Percentiles rank a stretch among this genome's conserved stretches.
These are phyloP conservation scores for Candidula unifasciata DNA, from an alignment of 2,888 invertebrate species.

Conservation along the genomic window DNA sequence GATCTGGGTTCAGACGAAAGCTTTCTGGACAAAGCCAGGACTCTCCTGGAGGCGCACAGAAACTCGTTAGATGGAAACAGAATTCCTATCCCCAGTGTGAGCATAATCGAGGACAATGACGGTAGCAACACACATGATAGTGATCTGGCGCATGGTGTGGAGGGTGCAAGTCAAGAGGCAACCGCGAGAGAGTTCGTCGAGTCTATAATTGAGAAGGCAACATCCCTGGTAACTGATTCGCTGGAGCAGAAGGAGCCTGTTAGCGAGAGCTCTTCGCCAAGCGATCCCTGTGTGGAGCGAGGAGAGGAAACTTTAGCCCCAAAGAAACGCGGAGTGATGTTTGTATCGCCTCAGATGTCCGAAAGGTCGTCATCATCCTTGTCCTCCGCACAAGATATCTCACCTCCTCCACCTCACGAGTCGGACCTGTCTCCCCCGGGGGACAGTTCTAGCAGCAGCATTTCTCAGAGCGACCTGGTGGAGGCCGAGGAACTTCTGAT, in stretches of 20 bases:
- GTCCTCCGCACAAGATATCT: constrained; percentile 17
- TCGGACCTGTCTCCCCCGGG: constrained; percentile 14
- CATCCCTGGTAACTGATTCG: constrained; percentile 29
- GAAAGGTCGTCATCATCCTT: constrained; percentile 23
- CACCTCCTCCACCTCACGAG: constrained; percentile 34
- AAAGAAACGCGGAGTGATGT: constrained; percentile 47
- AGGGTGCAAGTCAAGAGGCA: constrained; percentile 26
- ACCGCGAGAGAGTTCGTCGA: constrained; percentile 42
- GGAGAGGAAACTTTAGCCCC: constrained; percentile 52
- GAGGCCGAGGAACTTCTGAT: constrained; percentile 33
- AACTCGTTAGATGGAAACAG: constrained; percentile 37
- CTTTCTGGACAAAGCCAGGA: constrained; percentile 39
- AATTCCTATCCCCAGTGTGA: not conserved
- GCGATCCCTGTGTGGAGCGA: constrained; percentile 44
- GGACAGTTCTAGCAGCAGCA: constrained; percentile 41
- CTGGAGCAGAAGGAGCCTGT: constrained; percentile 3
- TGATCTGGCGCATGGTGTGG: not conserved
- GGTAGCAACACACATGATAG: not conserved
- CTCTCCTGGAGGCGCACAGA: constrained; percentile 40
- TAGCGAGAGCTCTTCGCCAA: constrained; percentile 8
- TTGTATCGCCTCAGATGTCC: constrained; percentile 48
- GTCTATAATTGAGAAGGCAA: constrained; percentile 43
- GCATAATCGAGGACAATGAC: not conserved
- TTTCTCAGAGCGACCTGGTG: constrained; percentile 25
- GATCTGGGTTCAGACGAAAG: not conserved